These are phyloP conservation scores for Lasius fuliginosus DNA, from an alignment of 2,888 invertebrate genomes.

Conservation along the genomic window DNA sequence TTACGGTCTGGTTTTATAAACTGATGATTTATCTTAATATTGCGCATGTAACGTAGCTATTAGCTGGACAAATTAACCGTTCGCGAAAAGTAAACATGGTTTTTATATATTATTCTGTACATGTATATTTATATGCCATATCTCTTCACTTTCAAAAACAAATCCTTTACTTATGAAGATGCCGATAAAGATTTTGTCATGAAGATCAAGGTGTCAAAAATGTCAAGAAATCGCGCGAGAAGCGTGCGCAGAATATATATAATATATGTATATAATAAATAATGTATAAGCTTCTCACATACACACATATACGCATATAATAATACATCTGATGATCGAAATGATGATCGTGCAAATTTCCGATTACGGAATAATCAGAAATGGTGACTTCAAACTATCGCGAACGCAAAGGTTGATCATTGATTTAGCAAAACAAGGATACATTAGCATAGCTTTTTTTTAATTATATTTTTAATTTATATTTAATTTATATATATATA, in stretches of 20 bases:
- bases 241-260: background rate
- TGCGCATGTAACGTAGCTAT: background rate
- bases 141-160: background rate
- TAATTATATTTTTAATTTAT: background rate
- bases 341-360: background rate
- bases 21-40: background rate
- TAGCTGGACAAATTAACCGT: slow-evolving; percentile 4
- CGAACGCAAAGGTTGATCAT: background rate
- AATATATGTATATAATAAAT: background rate
- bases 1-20: slow-evolving; percentile 41
- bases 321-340: background rate
- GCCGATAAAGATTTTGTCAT: background rate
- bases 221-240: background rate
- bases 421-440: background rate
- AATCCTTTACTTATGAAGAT: background rate
- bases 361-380: background rate
- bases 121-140: background rate
- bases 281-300: background rate
- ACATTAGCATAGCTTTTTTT: background rate
- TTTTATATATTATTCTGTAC: background rate
- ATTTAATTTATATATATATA: background rate
- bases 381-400: background rate
- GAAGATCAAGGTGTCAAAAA: slow-evolving; percentile 15
- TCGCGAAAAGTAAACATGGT: background rate
- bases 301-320: background rate